Evolutionary conservation across 1,140 invertebrate species (phyloP).

Genomic region (Drusus annulatus): DNA sequence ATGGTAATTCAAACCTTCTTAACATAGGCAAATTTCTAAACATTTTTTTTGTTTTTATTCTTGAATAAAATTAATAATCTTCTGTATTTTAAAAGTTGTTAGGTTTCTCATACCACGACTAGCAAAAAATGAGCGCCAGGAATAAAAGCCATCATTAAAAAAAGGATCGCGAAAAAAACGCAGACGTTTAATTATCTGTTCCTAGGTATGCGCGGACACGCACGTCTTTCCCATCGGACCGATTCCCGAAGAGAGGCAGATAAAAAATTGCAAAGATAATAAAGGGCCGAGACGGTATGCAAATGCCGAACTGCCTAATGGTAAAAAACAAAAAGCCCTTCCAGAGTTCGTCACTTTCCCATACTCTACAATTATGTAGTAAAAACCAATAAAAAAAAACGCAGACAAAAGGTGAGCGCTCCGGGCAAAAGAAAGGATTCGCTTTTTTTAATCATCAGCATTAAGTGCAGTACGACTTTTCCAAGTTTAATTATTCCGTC

Average conservation of each 20-base stretch:
- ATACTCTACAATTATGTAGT: slow-evolving; percentile 36
- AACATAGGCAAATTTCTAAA: no score
- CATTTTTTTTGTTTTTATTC: slow-evolving; percentile 9
- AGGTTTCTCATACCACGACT: slow-evolving; percentile 22
- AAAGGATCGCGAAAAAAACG: slow-evolving; percentile 19
- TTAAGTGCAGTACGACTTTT: neutral
- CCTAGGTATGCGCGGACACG: slow-evolving; percentile 48
- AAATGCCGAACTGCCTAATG: slow-evolving; percentile 41
- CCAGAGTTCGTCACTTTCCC: slow-evolving; percentile 49
- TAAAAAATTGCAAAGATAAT: slow-evolving; percentile 35
- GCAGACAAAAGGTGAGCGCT: slow-evolving; percentile 24
- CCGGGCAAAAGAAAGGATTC: slow-evolving; percentile 28
- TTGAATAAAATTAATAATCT: slow-evolving; percentile 9
- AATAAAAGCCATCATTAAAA: slow-evolving; percentile 32
- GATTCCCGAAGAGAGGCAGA: slow-evolving; percentile 24
- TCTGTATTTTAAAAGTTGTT: slow-evolving; percentile 2
- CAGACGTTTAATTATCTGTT: slow-evolving; percentile 39
- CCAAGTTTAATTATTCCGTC: slow-evolving; percentile 48
- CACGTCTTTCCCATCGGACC: slow-evolving; percentile 45
- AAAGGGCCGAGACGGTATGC: slow-evolving; percentile 44
- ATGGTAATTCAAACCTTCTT: no score
- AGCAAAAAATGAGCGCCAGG: neutral
- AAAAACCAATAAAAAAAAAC: slow-evolving; percentile 47
- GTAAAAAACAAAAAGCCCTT: slow-evolving; percentile 50
- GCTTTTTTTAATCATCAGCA: slow-evolving; percentile 26